Evolutionary conservation across 2,888 invertebrate species (phyloP).

Genomic region (Nymphalis polychloros): DNA sequence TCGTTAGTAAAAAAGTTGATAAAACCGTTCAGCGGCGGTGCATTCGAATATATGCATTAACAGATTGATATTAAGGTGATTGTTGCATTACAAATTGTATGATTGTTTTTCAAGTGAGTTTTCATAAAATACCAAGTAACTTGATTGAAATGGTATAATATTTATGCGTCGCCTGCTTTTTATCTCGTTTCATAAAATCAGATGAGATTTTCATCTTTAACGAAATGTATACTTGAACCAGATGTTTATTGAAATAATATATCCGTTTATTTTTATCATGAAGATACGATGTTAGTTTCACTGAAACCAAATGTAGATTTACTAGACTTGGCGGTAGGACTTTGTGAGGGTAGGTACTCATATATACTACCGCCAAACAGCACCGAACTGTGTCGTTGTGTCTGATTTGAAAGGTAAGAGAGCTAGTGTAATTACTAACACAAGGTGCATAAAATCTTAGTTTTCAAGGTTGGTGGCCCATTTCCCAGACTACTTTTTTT

Average conservation of each 20-base stretch:
- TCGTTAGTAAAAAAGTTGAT: conserved; percentile 40
- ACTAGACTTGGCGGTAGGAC: too few species aligned
- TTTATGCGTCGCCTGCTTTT: conserved; percentile 4
- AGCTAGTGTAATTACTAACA: too few species aligned
- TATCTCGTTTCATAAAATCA: background rate
- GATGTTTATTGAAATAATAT: conserved; percentile 5
- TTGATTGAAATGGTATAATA: conserved; percentile 14
- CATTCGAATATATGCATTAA: conserved; percentile 35
- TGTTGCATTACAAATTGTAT: conserved; percentile 14
- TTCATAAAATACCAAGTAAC: conserved; percentile 22
- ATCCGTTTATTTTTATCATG: background rate
- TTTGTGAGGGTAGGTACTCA: too few species aligned
- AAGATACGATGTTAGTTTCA: background rate
- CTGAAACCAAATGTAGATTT: background rate
- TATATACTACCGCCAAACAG: too few species aligned
- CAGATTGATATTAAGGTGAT: conserved; percentile 9
- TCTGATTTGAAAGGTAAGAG: too few species aligned
- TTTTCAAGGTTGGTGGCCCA: too few species aligned
- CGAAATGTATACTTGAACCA: conserved; percentile 6
- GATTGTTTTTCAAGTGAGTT: conserved; percentile 22
- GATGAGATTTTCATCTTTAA: background rate
- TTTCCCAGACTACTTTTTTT: too few species aligned
- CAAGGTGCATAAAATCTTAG: too few species aligned
- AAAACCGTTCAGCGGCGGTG: conserved; percentile 38
- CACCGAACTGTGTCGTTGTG: too few species aligned